These are phyloP conservation scores for Neocrepidodera transversa DNA, from an alignment of 2,888 invertebrate genomes.

Conservation along the genomic window DNA sequence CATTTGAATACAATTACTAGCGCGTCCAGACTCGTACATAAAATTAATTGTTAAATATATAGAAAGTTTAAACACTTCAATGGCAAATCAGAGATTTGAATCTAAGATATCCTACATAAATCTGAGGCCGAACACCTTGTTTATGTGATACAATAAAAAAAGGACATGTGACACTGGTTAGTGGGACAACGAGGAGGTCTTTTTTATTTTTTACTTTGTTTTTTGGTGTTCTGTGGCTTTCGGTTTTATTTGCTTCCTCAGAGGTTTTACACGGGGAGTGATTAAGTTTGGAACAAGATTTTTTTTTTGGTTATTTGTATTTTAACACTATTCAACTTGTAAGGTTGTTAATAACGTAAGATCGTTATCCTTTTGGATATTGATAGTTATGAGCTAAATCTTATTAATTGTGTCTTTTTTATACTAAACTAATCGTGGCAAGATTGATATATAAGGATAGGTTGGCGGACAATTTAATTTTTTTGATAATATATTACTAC, in stretches of 20 bases:
- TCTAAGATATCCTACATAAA: conserved; percentile 60
- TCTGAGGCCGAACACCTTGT: conserved; percentile 59
- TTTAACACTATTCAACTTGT: conserved; percentile 21
- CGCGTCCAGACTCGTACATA: conserved; percentile 57
- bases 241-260: conserved; percentile 23
- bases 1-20: conserved; percentile 61
- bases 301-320: conserved; percentile 10
- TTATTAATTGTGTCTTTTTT: too few relatives aligned
- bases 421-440: too few relatives aligned
- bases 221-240: conserved; percentile 8
- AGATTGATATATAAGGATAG: too few relatives aligned
- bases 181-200: conserved; percentile 15
- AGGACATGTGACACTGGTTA: conserved; percentile 46
- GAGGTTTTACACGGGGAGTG: conserved; percentile 15
- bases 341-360: conserved; percentile 13
- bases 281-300: conserved; percentile 18
- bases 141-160: conserved; percentile 54
- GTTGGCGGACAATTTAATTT: too few relatives aligned
- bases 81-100: conserved; percentile 60
- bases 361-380: too few relatives aligned
- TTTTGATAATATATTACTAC: too few relatives aligned
- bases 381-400: too few relatives aligned
- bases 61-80: conserved; percentile 61
- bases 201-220: conserved; percentile 6
- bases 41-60: conserved; percentile 61